Evolutionary conservation across 2,797 vertebrate species (phyloP), one percentile per base, ranked within the genome.

Genomic region (Chromobotia macracanthus): DNA sequence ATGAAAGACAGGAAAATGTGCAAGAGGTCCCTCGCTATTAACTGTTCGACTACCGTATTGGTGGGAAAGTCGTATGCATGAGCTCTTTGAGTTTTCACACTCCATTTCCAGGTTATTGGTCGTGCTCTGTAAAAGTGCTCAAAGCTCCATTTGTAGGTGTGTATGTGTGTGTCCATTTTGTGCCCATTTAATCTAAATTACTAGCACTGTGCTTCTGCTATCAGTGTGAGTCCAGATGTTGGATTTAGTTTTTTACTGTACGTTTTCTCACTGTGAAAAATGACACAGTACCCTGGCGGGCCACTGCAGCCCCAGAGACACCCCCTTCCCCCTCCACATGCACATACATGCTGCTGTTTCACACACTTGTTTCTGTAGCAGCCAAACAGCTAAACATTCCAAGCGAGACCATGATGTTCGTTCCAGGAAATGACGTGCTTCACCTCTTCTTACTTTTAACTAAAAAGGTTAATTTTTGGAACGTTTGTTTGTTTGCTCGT

Each of bases 21-120:
- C 88, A 86, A 78, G 87, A 81, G 86, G 86, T 88, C 84, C 88
- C 90, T 90, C 90, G 89, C 92, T 90, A 91, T 89, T 38, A 88
- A 72, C 89, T 86, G 89, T 92, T 89, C 90, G 90, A 92, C 81
- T 90, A 89, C 89, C 87, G 90, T 91, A 90, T 93, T 89, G 84
- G 90, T 94, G 92, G 91, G 92, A 89, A 93, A 94, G 93, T 92
- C 5, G 76, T 93, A 92, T 94, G 95, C 95, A 96, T 93, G 94
- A 92, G 87, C 91, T 90, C 90, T 93, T 88, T 89, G 91, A 88
- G 87, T 92, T 87, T 82, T 85, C 80, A 84, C 91, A 82, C 89
- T 90, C 82, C 85, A 89, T 90, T 87, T 82, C 76, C 88, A 90
- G 90, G 87, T 89, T 93, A 86, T 93, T 91, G 87, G 92, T 93